Evolutionary conservation across 2,113 vertebrate genomes (phyloP), one percentile per base, ranked within the genome.

Genomic region (Sander lucioperca): DNA sequence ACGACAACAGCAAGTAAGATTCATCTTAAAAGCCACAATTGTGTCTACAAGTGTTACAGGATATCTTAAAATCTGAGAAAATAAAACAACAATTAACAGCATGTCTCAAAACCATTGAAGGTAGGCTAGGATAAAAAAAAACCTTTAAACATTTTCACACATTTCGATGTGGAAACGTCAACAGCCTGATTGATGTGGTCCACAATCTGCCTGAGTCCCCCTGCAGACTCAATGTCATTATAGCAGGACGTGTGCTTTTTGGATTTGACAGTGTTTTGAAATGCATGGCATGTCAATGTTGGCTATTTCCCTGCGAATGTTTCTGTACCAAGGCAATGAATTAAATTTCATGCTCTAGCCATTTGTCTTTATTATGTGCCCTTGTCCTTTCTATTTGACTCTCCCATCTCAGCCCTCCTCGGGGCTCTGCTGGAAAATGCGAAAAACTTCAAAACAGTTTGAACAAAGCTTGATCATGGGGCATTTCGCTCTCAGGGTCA

Each of bases 311-410:
- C 78, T 77, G 88, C 64, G 66, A 93, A 89, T 86, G 86, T 93
- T 92, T 90, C 89, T 80, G 85, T 84, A 91, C 86, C 67, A 89
- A 78, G 86, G 92, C 91, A 91, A 92, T 91, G 88, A 94, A 95
- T 95, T 91, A 94, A 90, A 95, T 95, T 94, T 94, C 88, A 92
- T 88, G 91, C 93, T 93, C 90, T 57, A 81, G 80, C 91, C 90
- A 96, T 95, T 95, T 92, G 94, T 94, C 95, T 95, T 94, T 94
- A 95, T 95, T 95, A 95, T 75, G 87, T 87, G 88, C 85, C 88
- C 87, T 91, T 94, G 94, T 95, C 95, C 89, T 89, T 90, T 83
- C 68, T 82, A 77, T 92, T 94, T 93, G 86, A 85, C 89, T 91
- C 80, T 56, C 54, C 59, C 83, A 61, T 80, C 71, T 69, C 83